Percentiles rank a stretch among this genome's conserved stretches.
phyloP scores from a whole-genome alignment of 1,140 invertebrate species.

The Eumaeus atala region DNA sequence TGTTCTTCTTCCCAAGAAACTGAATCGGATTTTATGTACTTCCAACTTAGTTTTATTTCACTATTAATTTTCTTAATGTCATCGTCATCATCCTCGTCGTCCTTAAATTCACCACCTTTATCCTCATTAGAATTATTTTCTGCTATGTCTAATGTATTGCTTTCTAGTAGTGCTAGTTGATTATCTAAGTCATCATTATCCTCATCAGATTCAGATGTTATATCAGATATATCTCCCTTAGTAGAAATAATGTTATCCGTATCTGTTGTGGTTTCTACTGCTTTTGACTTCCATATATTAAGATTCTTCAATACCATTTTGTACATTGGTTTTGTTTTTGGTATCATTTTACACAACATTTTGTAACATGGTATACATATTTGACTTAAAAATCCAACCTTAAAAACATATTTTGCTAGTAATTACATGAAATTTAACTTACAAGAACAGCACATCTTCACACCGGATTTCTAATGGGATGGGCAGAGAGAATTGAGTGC shows the following conservation, averaged over 20 bases:
- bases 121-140: not conserved
- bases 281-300: conserved; percentile 74
- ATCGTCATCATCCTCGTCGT: conserved; percentile 10
- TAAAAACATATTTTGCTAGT: conserved; percentile 21
- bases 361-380: conserved; percentile 90
- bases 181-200: not conserved
- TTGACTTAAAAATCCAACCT: conserved; percentile 86
- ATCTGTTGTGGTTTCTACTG: conserved; percentile 23
- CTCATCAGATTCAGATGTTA: not conserved
- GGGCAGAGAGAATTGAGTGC: too few species aligned
- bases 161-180: too few species aligned
- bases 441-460: not conserved
- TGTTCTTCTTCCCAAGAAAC: conserved; percentile 38
- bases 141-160: not conserved
- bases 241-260: conserved; percentile 12
- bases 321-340: conserved; percentile 81
- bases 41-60: conserved; percentile 18
- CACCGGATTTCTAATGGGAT: too few species aligned
- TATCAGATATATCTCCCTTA: conserved; percentile 17
- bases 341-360: conserved; percentile 80
- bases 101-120: conserved; percentile 4
- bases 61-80: conserved; percentile 19
- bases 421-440: not conserved
- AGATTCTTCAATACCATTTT: conserved; percentile 79
- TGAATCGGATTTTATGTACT: conserved; percentile 26